phyloP scores from a whole-genome alignment of 2,113 vertebrate species.

The Eubucco bourcierii region DNA sequence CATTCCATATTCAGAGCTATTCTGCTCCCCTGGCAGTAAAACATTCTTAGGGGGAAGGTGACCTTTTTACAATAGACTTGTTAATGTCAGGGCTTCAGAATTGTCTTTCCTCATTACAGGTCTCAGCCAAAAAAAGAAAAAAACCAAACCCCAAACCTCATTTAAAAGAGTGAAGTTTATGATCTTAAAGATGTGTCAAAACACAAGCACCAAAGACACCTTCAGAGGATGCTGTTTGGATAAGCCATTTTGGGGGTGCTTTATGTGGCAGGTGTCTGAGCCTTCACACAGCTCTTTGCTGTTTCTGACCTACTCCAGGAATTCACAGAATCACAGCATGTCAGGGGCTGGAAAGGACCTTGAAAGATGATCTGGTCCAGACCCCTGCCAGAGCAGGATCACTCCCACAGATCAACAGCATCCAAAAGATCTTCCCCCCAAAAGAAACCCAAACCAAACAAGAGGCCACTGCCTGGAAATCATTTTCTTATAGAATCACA shows the following conservation, averaged over 20 bases:
- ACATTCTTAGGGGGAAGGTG: slow-evolving; percentile 75
- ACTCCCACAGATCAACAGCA: no score
- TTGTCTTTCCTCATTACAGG: slow-evolving; percentile 61
- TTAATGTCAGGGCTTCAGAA: slow-evolving; percentile 73
- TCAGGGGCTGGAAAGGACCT: no score
- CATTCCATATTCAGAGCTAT: slow-evolving; percentile 76
- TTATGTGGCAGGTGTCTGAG: background rate
- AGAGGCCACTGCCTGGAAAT: no score
- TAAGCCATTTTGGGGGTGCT: background rate
- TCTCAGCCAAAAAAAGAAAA: slow-evolving; percentile 19
- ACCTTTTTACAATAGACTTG: slow-evolving; percentile 78
- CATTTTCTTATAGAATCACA: no score
- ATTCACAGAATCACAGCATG: no score
- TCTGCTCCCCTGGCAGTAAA: slow-evolving; percentile 76
- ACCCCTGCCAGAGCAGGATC: no score
- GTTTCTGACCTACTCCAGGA: background rate
- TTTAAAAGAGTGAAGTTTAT: slow-evolving; percentile 50
- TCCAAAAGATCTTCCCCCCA: no score
- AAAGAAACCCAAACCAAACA: no score
- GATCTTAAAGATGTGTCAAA: slow-evolving; percentile 58
- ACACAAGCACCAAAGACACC: background rate
- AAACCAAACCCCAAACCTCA: background rate
- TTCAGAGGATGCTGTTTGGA: background rate
- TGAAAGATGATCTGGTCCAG: no score
- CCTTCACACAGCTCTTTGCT: background rate